Evolutionary conservation across 2,888 invertebrate species (phyloP).

Genomic region (Asteroscopus sphinx): DNA sequence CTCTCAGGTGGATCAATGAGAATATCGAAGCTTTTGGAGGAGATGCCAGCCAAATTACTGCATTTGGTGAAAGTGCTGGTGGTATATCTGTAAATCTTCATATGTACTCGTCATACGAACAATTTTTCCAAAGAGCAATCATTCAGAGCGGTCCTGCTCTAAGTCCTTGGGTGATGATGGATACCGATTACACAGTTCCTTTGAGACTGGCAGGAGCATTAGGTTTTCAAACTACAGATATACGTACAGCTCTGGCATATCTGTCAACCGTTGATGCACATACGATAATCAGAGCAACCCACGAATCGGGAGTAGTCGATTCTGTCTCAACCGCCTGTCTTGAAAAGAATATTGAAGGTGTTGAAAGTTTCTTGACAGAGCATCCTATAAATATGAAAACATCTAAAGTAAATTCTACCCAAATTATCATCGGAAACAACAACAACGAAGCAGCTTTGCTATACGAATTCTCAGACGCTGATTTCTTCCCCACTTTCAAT

Average conservation of each 20-base stretch:
- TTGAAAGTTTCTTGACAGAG: conserved; percentile 30
- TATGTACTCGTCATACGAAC: conserved; percentile 24
- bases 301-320: conserved; percentile 10
- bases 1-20: conserved; percentile 65
- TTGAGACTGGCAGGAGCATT: conserved; percentile 30
- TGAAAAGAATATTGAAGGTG: conserved; percentile 24
- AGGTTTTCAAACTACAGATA: conserved; percentile 21
- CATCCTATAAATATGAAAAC: conserved; percentile 24
- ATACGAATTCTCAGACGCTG: neutral
- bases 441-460: conserved; percentile 21
- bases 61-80: conserved; percentile 65
- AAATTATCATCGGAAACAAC: conserved; percentile 31
- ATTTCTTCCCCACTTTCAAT: conserved; percentile 10
- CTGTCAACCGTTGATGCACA: conserved; percentile 21
- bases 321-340: conserved; percentile 21
- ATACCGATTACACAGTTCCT: conserved; percentile 15
- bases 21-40: conserved; percentile 67
- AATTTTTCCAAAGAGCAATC: conserved; percentile 35
- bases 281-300: conserved; percentile 8
- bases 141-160: conserved; percentile 42
- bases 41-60: conserved; percentile 51
- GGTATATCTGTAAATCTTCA: conserved; percentile 48
- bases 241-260: conserved; percentile 25
- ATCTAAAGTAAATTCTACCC: conserved; percentile 16
- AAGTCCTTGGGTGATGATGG: conserved; percentile 20